These are phyloP conservation scores for Lytechinus pictus DNA, from an alignment of 35 echinoderm and acorn worm species.

Conservation along the genomic window DNA sequence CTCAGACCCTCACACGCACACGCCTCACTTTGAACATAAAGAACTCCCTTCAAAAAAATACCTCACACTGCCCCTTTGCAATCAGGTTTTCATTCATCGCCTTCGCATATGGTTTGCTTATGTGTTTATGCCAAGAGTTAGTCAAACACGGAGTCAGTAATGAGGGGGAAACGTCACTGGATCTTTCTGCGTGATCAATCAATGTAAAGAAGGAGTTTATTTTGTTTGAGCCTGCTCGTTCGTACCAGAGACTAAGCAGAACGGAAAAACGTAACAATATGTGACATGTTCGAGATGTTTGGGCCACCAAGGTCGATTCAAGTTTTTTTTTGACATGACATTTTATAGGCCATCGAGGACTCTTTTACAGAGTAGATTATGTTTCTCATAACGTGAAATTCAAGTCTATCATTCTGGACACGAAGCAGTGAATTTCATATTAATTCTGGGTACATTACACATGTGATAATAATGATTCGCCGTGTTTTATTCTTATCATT, in stretches of 20 bases:
- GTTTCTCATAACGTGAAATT: too few species aligned
- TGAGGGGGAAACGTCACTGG: not conserved
- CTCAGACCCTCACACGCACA: too few species aligned
- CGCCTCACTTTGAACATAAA: too few species aligned
- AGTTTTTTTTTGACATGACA: not conserved
- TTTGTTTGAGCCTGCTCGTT: not conserved
- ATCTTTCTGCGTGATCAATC: not conserved
- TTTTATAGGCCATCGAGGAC: too few species aligned
- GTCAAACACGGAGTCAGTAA: not conserved
- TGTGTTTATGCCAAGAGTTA: slow-evolving; percentile 11
- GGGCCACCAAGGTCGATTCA: not conserved
- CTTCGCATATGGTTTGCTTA: not conserved
- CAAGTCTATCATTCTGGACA: too few species aligned
- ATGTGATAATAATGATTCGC: too few species aligned
- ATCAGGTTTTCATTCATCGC: not conserved
- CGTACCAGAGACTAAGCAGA: not conserved
- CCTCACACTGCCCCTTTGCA: not conserved
- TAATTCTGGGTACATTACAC: too few species aligned
- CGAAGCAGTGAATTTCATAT: too few species aligned
- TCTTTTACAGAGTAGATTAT: too few species aligned
- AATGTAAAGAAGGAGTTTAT: not conserved
- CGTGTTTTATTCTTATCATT: too few species aligned
- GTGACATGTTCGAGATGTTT: not conserved
- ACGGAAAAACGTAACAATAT: not conserved
- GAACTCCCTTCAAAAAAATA: not conserved